These are phyloP conservation scores for Urocyon cinereoargenteus DNA, from an alignment of 2,797 vertebrate species.

Conservation along the genomic window DNA sequence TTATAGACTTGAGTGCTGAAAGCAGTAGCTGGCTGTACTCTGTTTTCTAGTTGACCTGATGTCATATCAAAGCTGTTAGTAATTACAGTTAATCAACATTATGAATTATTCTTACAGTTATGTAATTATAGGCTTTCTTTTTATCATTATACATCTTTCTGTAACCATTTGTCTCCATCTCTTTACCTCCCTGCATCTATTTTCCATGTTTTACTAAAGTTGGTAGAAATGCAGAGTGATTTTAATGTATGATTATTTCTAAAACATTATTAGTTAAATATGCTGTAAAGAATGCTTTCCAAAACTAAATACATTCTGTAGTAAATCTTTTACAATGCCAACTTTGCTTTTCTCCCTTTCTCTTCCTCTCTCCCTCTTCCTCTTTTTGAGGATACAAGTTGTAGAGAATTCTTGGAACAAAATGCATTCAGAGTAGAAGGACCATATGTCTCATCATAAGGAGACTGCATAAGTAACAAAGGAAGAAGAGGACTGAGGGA, in stretches of 20 bases:
- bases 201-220: neutral
- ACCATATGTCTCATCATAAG: neutral
- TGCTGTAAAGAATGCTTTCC: neutral
- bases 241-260: constrained; percentile 15
- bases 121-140: constrained; percentile 40
- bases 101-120: constrained; percentile 24
- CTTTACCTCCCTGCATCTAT: neutral
- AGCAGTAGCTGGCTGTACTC: neutral
- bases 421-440: neutral
- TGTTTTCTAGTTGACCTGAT: constrained; percentile 19
- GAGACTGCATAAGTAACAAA: neutral
- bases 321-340: neutral
- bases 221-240: constrained; percentile 9
- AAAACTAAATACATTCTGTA: neutral
- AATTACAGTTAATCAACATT: constrained; percentile 30
- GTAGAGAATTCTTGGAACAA: constrained; percentile 43
- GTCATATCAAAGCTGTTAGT: constrained; percentile 43
- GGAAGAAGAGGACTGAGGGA: neutral
- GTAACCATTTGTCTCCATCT: neutral
- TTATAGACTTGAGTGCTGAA: constrained; percentile 33
- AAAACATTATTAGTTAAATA: constrained; percentile 36
- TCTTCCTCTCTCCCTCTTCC: rapidly evolving
- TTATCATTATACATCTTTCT: neutral
- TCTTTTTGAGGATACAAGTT: neutral
- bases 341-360: neutral